phyloP scores from a whole-genome alignment of 2,797 vertebrate species.

The Emys orbicularis region DNA sequence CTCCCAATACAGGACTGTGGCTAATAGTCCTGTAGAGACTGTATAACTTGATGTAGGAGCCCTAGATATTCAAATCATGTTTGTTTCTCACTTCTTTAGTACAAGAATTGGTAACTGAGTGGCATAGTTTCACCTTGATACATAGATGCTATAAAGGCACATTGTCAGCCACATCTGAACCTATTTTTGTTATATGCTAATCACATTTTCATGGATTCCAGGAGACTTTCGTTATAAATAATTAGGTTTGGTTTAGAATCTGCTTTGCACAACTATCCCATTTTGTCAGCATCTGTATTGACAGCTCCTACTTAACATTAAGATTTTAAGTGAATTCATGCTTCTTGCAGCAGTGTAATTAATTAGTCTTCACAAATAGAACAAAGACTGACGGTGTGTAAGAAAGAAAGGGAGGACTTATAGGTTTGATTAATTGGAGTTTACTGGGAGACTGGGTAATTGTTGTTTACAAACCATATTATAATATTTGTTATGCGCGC shows the following conservation, averaged over 20 bases:
- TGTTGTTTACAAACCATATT: conserved; percentile 25
- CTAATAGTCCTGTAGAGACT: background rate
- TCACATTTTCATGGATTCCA: background rate
- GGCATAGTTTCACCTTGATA: background rate
- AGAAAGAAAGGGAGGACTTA: conserved; percentile 5
- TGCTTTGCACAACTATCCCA: background rate
- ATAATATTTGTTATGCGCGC: background rate
- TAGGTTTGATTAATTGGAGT: conserved; percentile 32
- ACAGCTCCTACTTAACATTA: conserved; percentile 10
- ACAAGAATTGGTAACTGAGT: background rate
- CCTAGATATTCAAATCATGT: accelerated
- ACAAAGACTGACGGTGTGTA: background rate
- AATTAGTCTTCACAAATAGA: conserved; percentile 23
- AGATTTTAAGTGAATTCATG: conserved; percentile 34
- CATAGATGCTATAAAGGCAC: background rate
- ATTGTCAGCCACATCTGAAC: background rate
- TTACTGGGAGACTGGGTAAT: conserved; percentile 14
- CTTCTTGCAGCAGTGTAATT: conserved; percentile 5
- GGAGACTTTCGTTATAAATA: conserved; percentile 10
- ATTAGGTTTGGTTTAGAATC: conserved; percentile 1
- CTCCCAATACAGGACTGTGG: background rate
- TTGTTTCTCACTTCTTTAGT: background rate
- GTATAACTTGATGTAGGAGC: background rate
- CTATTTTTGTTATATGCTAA: background rate
- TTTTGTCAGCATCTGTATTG: conserved; percentile 1